Evolutionary conservation across 2,888 invertebrate genomes (phyloP), one percentile per base, ranked within the genome.

Genomic region (Thymelicus acteon): DNA sequence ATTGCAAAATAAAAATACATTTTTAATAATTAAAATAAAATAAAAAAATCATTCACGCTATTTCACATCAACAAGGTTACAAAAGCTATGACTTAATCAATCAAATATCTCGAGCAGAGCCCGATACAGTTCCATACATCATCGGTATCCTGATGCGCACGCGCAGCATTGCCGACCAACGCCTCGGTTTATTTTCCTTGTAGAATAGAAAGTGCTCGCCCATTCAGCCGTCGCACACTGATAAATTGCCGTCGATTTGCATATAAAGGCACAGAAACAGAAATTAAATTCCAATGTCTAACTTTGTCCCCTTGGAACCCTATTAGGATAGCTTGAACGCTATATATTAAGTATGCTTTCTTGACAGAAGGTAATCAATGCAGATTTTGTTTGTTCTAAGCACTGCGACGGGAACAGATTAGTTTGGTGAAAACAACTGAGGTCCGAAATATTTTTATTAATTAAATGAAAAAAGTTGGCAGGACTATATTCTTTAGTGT

Each of bases 161-260:
- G 67, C 71, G 62, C 62, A 49, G 31, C 67, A 54, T 8, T n/a
- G 54, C 49, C 54, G 40, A 10, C 24, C 19, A 58, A 67, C 71
- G 67, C 49, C 44, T 67, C 65, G 67, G 72, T 73, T 73, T 74
- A 72, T 77, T 79, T 74, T 67, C 65, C 71, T 67, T 66, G 71
- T 74, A 74, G 82, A 80, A 82, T 80, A 82, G 81, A 85, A 85
- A 85, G 80, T 84, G 78, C 75, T 75, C 76, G 79, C 81, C 89
- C 85, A 92, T 92, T 92, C 87, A 92, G 85, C 87, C 81, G 92
- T 91, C 91, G 73, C 75, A 74, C 77, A 76, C 84, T 91, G 91
- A 91, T 92, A 92, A 92, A 92, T 91, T 92, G 87, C 80, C 77
- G 80, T 74, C 80, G 78, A 90, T 91, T 90, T 89, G 88, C 90